phyloP scores from a whole-genome alignment of 2,113 vertebrate genomes.

The Campylorhamphus procurvoides region DNA sequence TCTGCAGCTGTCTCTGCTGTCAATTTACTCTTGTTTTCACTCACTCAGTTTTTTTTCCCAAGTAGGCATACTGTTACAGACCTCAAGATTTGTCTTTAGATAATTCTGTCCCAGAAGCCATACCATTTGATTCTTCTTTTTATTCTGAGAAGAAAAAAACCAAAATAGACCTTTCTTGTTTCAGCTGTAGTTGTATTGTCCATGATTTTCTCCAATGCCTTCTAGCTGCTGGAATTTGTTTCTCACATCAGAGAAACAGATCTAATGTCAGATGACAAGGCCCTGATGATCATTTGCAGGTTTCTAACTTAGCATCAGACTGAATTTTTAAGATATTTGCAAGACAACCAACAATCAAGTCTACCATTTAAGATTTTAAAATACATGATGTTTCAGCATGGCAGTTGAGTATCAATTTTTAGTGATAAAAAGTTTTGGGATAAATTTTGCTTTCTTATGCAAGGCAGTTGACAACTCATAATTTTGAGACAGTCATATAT shows the following conservation, averaged over 20 bases:
- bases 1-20: neutral
- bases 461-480: neutral
- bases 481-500: neutral
- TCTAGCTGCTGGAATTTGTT: neutral
- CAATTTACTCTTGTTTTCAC: conserved; percentile 9
- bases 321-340: neutral
- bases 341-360: neutral
- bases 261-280: neutral
- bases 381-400: neutral
- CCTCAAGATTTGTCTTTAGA: conserved; percentile 2
- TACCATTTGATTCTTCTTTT: neutral
- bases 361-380: neutral
- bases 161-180: neutral
- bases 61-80: neutral
- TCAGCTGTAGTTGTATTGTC: neutral
- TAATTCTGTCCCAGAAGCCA: neutral
- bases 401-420: neutral
- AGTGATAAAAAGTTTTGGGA: neutral
- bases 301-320: neutral
- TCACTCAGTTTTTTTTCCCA: neutral
- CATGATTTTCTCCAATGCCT: neutral
- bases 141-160: neutral
- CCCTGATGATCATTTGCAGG: neutral
- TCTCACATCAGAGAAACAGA: neutral
- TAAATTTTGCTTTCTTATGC: neutral